phyloP scores from a whole-genome alignment of 2,888 invertebrate genomes.

The Neria commutata region DNA sequence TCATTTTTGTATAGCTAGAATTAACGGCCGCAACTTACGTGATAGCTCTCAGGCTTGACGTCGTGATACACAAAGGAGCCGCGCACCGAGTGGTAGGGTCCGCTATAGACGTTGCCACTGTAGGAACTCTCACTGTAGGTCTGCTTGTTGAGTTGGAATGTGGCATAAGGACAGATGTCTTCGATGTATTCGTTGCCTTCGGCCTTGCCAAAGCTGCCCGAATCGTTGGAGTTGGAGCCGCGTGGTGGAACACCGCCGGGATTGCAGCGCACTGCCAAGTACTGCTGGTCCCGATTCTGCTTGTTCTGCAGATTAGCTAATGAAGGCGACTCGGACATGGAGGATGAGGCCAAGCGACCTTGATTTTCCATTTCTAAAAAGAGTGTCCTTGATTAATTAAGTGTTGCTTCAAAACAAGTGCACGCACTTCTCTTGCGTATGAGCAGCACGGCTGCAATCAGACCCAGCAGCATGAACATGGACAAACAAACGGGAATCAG shows the following conservation, averaged over 20 bases:
- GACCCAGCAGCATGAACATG: constrained; percentile 69
- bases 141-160: constrained; percentile 86
- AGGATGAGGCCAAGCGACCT: constrained; percentile 60
- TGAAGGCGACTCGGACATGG: constrained; percentile 77
- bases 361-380: constrained; percentile 62
- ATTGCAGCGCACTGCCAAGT: constrained; percentile 73
- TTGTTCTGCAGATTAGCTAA: constrained; percentile 81
- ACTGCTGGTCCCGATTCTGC: constrained; percentile 79
- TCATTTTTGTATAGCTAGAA: background rate
- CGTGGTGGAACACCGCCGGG: constrained; percentile 62
- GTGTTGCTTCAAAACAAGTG: background rate
- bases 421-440: constrained; percentile 71
- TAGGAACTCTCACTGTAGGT: constrained; percentile 89
- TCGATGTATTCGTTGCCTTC: constrained; percentile 80
- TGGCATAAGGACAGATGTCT: constrained; percentile 92
- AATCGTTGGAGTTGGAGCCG: constrained; percentile 63
- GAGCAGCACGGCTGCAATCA: constrained; percentile 73
- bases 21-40: constrained; percentile 44
- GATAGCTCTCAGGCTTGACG: constrained; percentile 70
- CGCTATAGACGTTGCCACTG: constrained; percentile 86
- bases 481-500: constrained; percentile 72
- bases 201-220: constrained; percentile 65
- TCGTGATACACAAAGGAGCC: constrained; percentile 90
- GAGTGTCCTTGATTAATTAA: background rate
- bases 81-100: constrained; percentile 84